These are phyloP conservation scores for Dipus sagitta DNA, from an alignment of 2,797 vertebrate species.

Conservation along the genomic window DNA sequence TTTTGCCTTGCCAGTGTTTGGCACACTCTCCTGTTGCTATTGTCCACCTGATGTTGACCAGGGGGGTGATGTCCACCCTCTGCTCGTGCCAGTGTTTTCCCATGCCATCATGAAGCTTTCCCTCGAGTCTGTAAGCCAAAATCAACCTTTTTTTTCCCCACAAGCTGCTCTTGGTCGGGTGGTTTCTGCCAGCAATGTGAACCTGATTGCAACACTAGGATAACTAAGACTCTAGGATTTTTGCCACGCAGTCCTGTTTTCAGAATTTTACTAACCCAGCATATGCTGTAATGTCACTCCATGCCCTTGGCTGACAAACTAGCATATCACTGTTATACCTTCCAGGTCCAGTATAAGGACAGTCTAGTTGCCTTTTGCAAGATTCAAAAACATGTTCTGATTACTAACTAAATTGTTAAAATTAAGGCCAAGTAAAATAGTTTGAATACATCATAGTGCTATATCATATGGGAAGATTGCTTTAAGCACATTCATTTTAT, in stretches of 20 bases:
- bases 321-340: not conserved
- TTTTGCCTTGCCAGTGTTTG: too few relatives aligned
- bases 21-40: too few relatives aligned
- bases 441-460: not conserved
- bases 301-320: not conserved
- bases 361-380: constrained; percentile 21
- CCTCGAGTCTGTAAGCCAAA: too few relatives aligned
- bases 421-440: not conserved
- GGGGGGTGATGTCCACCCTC: too few relatives aligned
- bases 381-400: constrained; percentile 38
- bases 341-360: not conserved
- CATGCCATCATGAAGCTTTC: too few relatives aligned
- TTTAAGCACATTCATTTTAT: not conserved
- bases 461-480: not conserved
- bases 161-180: too few relatives aligned
- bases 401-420: not conserved
- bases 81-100: too few relatives aligned
- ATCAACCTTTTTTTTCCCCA: too few relatives aligned
- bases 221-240: not conserved
- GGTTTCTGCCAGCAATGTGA: too few relatives aligned
- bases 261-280: constrained; percentile 11
- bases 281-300: not conserved
- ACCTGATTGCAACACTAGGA: not conserved
- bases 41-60: too few relatives aligned
- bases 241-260: constrained; percentile 23